Conservation (phyloP, 2,113 vertebrate genomes). For the Percina caprodes region DNA sequence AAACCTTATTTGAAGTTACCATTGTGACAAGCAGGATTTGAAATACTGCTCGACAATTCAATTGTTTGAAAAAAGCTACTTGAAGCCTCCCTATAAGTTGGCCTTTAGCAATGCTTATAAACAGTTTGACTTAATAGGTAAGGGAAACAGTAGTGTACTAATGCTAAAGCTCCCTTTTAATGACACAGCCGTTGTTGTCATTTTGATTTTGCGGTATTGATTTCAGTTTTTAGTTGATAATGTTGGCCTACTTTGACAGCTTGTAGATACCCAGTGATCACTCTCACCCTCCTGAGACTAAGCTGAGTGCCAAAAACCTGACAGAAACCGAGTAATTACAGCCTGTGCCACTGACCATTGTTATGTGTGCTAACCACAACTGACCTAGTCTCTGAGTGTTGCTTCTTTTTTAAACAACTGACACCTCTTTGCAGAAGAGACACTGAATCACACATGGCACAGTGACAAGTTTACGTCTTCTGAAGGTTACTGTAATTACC, state of each 20-base stretch:
- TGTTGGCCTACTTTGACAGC: slow-evolving; percentile 58
- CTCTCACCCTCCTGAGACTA: slow-evolving; percentile 49
- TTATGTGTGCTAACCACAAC: slow-evolving; percentile 48
- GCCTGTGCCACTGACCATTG: slow-evolving; percentile 56
- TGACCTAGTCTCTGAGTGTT: slow-evolving; percentile 35
- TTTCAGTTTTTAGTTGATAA: slow-evolving; percentile 54
- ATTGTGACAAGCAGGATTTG: neutral
- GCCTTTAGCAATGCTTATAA: neutral
- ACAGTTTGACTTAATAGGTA: neutral
- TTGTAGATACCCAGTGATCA: slow-evolving; percentile 61
- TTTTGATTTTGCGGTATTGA: slow-evolving; percentile 55
- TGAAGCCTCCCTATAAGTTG: neutral
- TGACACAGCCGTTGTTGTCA: slow-evolving; percentile 26
- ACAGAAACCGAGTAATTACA: slow-evolving; percentile 61
- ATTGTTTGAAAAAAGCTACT: neutral
- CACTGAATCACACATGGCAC: neutral
- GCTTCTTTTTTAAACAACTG: slow-evolving; percentile 11
- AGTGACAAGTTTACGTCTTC: slow-evolving; percentile 5
- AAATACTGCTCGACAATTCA: neutral
- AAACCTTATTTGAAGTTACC: neutral
- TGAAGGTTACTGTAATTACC: slow-evolving; percentile 28
- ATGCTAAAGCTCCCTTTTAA: neutral
- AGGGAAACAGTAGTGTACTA: neutral
- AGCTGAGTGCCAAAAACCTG: slow-evolving; percentile 51
- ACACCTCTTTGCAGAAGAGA: neutral